A percentile compares a stretch with the other conserved stretches of the same genome.
phyloP scores from a whole-genome alignment of 2,888 invertebrate species.

The Colostygia pectinataria region DNA sequence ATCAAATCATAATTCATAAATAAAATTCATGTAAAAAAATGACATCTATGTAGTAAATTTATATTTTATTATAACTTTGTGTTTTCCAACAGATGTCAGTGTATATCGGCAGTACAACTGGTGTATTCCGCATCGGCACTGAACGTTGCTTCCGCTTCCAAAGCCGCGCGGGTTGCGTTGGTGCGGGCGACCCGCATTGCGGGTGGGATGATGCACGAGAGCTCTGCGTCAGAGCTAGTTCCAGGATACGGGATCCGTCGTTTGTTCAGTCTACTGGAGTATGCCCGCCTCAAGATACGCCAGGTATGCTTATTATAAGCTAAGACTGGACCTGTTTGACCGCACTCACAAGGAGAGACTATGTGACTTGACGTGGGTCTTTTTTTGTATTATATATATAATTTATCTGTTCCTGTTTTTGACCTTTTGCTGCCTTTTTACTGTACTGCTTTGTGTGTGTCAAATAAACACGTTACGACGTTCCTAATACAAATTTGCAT shows the following conservation, averaged over 20 bases:
- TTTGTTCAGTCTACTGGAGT: constrained; percentile 89
- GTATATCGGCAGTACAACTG: constrained; percentile 88
- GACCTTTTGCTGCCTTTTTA: no score
- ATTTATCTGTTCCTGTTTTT: no score
- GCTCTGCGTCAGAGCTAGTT: constrained; percentile 85
- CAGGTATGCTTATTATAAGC: constrained; percentile 38
- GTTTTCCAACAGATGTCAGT: constrained; percentile 84
- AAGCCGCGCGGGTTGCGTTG: constrained; percentile 81
- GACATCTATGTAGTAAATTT: neutral
- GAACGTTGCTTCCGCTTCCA: constrained; percentile 87
- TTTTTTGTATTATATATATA: no score
- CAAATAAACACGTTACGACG: no score
- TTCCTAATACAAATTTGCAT: no score
- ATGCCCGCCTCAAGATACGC: constrained; percentile 71
- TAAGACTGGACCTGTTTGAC: no score
- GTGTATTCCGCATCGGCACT: constrained; percentile 88
- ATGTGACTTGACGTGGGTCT: no score
- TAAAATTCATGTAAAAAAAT: neutral
- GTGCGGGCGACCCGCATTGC: constrained; percentile 96
- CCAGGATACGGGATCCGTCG: constrained; percentile 86
- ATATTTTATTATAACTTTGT: no score
- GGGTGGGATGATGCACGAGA: constrained; percentile 94
- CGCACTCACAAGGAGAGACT: no score
- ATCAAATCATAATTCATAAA: no score
- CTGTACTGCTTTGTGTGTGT: no score